Evolutionary conservation across 2,113 vertebrate genomes (phyloP), one percentile per base, ranked within the genome.

Genomic region (Ondatra zibethicus): DNA sequence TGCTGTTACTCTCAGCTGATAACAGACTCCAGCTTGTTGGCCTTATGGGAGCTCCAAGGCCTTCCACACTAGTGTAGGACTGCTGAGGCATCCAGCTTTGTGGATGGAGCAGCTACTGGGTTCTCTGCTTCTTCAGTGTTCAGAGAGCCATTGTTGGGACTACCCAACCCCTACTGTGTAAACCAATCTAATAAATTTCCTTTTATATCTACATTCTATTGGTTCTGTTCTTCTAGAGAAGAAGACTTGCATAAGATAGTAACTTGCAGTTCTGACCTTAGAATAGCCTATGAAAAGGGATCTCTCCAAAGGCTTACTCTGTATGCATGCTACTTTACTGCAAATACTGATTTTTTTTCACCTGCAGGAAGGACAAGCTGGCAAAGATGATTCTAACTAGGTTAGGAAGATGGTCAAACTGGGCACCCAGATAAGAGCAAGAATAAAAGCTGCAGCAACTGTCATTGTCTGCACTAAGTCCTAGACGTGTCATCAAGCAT

Each of bases 221-320:
- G 25, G 87, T 58, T 58, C 21, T 72, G 68, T 72, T 39, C 21
- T 16, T 72, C 8, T 52, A 88, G 65, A 68, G 65, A 52, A n/a
- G 9, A 25, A 84, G 25, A 9, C 47, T 16, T 73, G 36, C 50
- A 68, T 39, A 73, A 29, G 36, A 55, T 7, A 55, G 25, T 47
- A 97, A 76, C 68, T 87, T 95, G 72, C 89, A 92, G 63, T 72
- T 89, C 70, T 93, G 88, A 92, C 39, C 89, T 47, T 1, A 13
- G 81, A 92, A 82, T 7, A 95, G 72, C 88, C 42, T 66, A 82
- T 45, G 52, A 87, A 50, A 96, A 76, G 47, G 92, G 76, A 50
- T 45, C 33, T 93, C 58, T 91, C 39, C 76, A 7, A 91, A 96
- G 95, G 61, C 52, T 78, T 75, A 72, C 27, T 16, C 39, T 19